Base-by-base conservation (phyloP, 2,113 vertebrate genomes). In the Saccopteryx bilineata region DNA sequence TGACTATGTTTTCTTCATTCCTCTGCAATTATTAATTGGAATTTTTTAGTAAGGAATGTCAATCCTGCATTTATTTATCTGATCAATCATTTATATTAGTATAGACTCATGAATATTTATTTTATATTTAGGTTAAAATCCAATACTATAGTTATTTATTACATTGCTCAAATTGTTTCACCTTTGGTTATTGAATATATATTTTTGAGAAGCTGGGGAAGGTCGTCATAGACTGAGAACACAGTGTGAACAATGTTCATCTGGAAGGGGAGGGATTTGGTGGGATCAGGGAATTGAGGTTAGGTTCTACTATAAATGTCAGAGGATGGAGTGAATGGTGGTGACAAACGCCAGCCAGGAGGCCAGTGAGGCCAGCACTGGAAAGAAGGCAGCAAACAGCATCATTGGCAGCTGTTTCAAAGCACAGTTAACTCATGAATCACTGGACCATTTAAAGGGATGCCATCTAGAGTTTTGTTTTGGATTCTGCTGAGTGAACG, bases 401-500 rank as follows among this genome's bases (percentile, higher is more conserved):
- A 1, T 17, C 65, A 12, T 33, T 78, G 82, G 74, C 58, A 66
- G 63, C 81, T 86, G 8, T 83, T 93, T 92, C 93, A 96, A 86
- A 95, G 84, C 28, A 63, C 10, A 61, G 74, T 75, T 75, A 91
- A 72, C 65, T 81, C 54, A 82, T 74, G 52, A 93, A 63, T 90
- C 24, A 15, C 46, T 94, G 84, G 72, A 8, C 54, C 9, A 0
- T 76, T 92, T 79, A 63, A 68, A 86, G 39, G 31, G 48, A 87
- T 3, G 5, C 74, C 48, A 61, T 74, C 72, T 86, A 90, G 80
- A 65, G 65, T 81, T 87, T 85, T 88, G 58, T 75, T 94, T 92
- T 78, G 88, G 52, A 94, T 81, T 90, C 52, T 88, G 31, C 46
- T 83, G 31, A 74, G 63, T 84, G 68, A 90, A 84, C 9, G n/a